These are phyloP conservation scores for Mamestra configurata DNA, from an alignment of 1,140 invertebrate species.

Conservation along the genomic window DNA sequence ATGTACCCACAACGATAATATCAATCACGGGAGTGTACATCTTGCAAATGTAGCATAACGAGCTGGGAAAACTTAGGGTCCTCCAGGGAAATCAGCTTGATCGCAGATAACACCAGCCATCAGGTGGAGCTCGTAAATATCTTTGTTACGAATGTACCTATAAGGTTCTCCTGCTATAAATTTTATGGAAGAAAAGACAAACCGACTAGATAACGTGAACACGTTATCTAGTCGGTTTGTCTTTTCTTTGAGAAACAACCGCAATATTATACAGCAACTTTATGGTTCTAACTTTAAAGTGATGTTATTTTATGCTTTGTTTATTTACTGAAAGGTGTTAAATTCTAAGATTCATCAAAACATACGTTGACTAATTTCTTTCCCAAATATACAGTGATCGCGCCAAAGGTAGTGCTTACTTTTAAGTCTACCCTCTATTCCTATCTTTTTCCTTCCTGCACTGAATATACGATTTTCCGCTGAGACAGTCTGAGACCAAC, in stretches of 20 bases:
- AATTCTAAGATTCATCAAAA: too few species aligned
- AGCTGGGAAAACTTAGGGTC: constrained; percentile 42
- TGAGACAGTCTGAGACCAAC: too few species aligned
- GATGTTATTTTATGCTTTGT: not conserved
- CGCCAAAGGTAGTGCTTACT: too few species aligned
- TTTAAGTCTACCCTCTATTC: too few species aligned
- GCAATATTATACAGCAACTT: not conserved
- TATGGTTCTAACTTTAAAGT: not conserved
- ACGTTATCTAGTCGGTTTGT: not conserved
- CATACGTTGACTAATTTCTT: too few species aligned
- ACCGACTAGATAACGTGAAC: too few species aligned
- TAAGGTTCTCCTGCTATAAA: constrained; percentile 30
- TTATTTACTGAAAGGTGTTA: not conserved
- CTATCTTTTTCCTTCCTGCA: too few species aligned
- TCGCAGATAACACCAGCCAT: constrained; percentile 35
- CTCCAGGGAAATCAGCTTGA: constrained; percentile 39
- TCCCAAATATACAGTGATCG: too few species aligned
- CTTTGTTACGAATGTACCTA: constrained; percentile 29
- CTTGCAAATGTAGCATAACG: constrained; percentile 35
- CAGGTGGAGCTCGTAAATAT: constrained; percentile 33
- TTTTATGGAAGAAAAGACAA: constrained; percentile 25
- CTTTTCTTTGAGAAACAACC: constrained; percentile 18
- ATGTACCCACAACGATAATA: constrained; percentile 10
- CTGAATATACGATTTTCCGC: too few species aligned
- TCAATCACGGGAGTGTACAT: constrained; percentile 37